These are phyloP conservation scores for Dipodomys merriami DNA, from an alignment of 2,113 vertebrate genomes.

Conservation along the genomic window DNA sequence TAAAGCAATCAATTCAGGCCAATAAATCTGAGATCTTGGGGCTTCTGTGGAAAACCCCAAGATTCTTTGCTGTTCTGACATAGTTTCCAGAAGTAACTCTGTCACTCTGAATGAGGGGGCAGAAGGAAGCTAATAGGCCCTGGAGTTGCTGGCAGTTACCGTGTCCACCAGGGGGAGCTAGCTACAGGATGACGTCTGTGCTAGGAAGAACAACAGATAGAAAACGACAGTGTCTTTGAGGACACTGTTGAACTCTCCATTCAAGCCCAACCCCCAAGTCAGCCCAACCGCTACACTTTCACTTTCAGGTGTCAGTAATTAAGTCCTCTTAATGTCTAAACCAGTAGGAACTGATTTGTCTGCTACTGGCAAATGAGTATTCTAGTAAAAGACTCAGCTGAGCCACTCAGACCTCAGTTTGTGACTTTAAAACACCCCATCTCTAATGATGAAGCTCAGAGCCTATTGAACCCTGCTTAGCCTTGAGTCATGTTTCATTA, in stretches of 20 bases:
- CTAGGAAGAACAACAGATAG: neutral
- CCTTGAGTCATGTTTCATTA: neutral
- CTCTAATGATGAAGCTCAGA: neutral
- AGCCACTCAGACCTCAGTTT: neutral
- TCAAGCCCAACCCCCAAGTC: neutral
- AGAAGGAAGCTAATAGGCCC: neutral
- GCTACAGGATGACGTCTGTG: neutral
- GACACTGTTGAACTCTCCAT: neutral
- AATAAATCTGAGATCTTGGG: neutral
- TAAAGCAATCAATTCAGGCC: neutral
- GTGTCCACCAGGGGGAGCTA: slow-evolving; percentile 70
- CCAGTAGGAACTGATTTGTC: neutral
- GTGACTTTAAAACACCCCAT: neutral
- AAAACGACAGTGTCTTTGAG: neutral
- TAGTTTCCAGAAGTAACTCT: neutral
- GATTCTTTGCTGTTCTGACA: slow-evolving; percentile 1
- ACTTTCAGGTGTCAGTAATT: neutral
- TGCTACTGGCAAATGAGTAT: neutral
- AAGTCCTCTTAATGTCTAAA: neutral
- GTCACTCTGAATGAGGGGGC: neutral
- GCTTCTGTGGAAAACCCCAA: neutral
- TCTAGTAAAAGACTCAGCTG: neutral
- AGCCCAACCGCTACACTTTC: neutral
- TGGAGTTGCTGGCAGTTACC: neutral
- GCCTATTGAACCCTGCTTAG: neutral